Conservation (phyloP, 2,113 vertebrate species). For the Apaloderma vittatum region DNA sequence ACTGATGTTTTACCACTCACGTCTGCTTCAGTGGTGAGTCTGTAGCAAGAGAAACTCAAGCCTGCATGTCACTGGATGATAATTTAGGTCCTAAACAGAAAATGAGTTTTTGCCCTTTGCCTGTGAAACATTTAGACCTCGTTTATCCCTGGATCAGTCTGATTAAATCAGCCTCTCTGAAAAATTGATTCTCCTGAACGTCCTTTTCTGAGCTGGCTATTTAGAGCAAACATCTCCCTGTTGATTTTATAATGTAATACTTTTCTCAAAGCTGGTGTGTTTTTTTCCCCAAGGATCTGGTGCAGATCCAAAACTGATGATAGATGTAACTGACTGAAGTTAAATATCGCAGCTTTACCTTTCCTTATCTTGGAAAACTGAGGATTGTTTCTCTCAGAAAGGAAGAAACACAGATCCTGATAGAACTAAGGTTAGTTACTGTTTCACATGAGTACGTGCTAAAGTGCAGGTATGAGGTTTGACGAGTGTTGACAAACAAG, state of each 20-base stretch:
- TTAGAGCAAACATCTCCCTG: not conserved
- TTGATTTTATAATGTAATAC: not conserved
- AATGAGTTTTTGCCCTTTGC: not conserved
- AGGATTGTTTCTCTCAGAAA: not conserved
- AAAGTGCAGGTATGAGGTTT: not conserved
- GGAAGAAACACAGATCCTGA: not conserved
- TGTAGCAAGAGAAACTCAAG: not conserved
- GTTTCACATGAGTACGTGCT: rapidly evolving
- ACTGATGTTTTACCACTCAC: not conserved
- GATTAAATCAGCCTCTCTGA: slow-evolving; percentile 29
- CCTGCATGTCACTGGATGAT: not conserved
- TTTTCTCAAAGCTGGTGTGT: not conserved
- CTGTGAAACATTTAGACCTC: slow-evolving; percentile 6
- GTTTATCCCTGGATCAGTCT: not conserved
- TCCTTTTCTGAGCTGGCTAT: not conserved
- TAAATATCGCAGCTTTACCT: not conserved
- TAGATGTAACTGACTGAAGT: not conserved
- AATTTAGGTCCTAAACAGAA: not conserved
- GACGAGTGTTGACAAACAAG: not conserved
- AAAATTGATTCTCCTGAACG: not conserved
- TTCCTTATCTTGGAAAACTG: not conserved
- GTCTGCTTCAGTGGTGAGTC: not conserved
- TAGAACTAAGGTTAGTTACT: not conserved
- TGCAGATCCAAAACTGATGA: not conserved
- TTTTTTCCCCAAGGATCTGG: not conserved